Conservation (phyloP, 2,888 invertebrate species). For the Venustoraphidia nigricollis region DNA sequence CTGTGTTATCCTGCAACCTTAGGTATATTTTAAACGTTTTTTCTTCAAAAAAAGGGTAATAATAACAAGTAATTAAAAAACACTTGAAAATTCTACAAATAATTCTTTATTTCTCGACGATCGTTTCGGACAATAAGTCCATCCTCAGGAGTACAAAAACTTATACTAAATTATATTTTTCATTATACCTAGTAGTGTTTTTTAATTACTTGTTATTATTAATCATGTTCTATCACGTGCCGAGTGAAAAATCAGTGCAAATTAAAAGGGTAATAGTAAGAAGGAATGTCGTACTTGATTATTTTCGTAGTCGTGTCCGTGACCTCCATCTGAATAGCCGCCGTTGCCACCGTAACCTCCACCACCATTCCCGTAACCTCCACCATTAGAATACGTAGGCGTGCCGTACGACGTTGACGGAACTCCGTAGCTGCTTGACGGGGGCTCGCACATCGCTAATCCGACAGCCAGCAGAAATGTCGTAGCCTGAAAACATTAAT, state of each 20-base stretch:
- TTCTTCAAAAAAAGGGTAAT: neutral
- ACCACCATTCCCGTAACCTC: neutral
- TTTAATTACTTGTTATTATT: too few relatives aligned
- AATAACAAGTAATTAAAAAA: neutral
- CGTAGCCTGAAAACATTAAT: neutral
- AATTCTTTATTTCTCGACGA: too few relatives aligned
- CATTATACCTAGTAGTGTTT: too few relatives aligned
- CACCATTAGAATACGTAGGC: neutral
- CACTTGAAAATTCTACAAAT: too few relatives aligned
- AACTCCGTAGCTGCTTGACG: neutral
- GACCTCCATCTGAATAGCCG: neutral
- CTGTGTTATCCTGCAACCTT: too few relatives aligned
- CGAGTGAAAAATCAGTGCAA: too few relatives aligned
- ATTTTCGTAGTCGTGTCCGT: neutral
- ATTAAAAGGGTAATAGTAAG: neutral
- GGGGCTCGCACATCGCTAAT: neutral
- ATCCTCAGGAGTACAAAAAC: too few relatives aligned
- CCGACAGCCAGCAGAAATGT: neutral
- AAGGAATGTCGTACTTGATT: neutral
- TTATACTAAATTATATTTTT: too few relatives aligned
- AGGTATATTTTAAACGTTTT: neutral
- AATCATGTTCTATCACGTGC: too few relatives aligned
- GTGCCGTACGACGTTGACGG: neutral
- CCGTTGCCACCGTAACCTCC: neutral
- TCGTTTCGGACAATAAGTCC: too few relatives aligned